phyloP scores from a whole-genome alignment of 2,797 vertebrate genomes.

The Enteromius fasciolatus region DNA sequence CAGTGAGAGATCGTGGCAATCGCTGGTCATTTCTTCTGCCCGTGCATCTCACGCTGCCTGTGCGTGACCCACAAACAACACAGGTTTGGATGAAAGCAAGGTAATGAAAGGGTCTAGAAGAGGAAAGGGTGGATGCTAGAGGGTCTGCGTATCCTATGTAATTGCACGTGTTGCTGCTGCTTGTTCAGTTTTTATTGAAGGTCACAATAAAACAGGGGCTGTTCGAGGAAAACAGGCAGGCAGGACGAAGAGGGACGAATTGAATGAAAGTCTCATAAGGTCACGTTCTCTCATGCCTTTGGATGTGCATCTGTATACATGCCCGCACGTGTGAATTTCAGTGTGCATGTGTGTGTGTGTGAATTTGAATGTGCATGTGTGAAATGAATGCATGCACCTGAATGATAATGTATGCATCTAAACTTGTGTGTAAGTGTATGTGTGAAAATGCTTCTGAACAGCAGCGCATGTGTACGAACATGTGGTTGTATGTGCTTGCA shows the following conservation, averaged over 20 bases:
- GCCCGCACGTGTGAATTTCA: not conserved
- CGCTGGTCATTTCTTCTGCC: conserved; percentile 11
- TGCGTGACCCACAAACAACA: conserved; percentile 6
- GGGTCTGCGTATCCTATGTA: conserved; percentile 24
- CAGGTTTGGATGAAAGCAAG: not conserved
- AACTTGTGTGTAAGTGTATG: not conserved
- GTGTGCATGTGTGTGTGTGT: not conserved
- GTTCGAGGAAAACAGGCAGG: conserved; percentile 8
- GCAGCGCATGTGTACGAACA: not conserved
- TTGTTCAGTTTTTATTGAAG: conserved; percentile 23
- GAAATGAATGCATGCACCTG: not conserved
- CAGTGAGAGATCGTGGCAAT: conserved; percentile 18
- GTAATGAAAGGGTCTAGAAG: not conserved
- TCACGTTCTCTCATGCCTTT: not conserved
- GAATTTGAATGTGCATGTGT: not conserved
- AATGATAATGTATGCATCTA: not conserved
- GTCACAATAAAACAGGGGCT: not conserved
- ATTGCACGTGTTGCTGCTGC: conserved; percentile 37
- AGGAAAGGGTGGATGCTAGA: not conserved
- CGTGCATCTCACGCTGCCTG: not conserved
- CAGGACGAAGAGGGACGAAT: not conserved
- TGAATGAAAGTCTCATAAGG: not conserved
- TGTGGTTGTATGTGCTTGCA: not conserved
- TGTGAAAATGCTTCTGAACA: not conserved
- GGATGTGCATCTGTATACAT: not conserved